Conservation (phyloP, 2,113 vertebrate genomes). For the Mionectes macconnelli region DNA sequence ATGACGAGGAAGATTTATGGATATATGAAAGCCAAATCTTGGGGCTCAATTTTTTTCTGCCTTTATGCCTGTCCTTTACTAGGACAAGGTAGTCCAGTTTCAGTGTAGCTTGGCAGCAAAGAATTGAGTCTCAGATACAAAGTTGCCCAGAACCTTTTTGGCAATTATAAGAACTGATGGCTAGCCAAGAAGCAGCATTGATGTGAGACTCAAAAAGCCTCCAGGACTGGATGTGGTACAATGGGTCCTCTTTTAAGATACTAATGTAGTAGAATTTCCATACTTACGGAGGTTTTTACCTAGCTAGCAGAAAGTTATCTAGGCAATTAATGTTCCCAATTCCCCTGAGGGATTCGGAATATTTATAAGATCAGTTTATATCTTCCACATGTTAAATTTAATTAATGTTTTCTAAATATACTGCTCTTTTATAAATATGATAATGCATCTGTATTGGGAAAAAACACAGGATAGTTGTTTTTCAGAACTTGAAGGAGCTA, state of each 20-base stretch:
- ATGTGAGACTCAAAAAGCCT: background rate
- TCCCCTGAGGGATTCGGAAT: background rate
- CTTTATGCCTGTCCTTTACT: background rate
- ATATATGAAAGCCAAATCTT: background rate
- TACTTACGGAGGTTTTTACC: background rate
- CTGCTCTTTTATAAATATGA: background rate
- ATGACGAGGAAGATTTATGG: background rate
- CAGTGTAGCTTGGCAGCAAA: background rate
- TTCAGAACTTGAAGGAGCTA: background rate
- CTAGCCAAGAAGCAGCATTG: background rate
- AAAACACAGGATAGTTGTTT: rapidly evolving
- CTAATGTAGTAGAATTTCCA: background rate
- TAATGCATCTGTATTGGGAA: background rate
- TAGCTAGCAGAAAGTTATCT: background rate
- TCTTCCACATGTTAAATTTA: background rate
- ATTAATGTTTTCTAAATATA: background rate
- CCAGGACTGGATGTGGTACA: background rate
- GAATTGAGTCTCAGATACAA: background rate
- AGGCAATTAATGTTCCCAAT: background rate
- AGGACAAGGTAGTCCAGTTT: background rate
- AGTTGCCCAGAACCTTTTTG: background rate
- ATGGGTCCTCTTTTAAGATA: background rate
- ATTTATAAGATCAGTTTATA: background rate
- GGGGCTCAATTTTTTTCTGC: background rate
- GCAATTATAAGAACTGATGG: background rate